These are phyloP conservation scores for Prolemur simus DNA, from an alignment of 2,113 vertebrate genomes.

Conservation along the genomic window DNA sequence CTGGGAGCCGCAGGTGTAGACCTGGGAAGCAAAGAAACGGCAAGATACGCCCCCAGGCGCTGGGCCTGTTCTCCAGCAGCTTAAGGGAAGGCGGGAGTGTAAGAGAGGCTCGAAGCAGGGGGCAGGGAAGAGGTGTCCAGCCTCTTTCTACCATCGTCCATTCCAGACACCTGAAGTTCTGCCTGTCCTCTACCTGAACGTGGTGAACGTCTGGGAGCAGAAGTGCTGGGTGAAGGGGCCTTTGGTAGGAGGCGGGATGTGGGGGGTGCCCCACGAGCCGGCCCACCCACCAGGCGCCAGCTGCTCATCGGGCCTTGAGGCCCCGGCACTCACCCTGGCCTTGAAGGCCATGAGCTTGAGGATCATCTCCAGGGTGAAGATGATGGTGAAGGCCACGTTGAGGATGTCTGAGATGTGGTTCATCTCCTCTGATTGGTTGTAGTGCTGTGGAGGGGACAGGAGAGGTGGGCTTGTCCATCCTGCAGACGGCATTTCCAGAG, in stretches of 20 bases:
- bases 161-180: neutral
- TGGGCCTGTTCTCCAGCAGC: neutral
- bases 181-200: neutral
- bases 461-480: neutral
- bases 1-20: accelerated
- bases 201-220: neutral
- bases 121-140: accelerated
- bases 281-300: no score
- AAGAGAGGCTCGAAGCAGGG: neutral
- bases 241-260: accelerated
- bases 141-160: accelerated
- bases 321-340: slow-evolving; percentile 87
- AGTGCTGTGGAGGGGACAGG: slow-evolving; percentile 86
- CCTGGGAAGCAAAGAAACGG: neutral
- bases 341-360: slow-evolving; percentile 98
- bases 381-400: slow-evolving; percentile 95
- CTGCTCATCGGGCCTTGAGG: accelerated
- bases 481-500: neutral
- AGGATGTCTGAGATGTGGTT: slow-evolving; percentile 94
- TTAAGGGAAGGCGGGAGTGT: accelerated
- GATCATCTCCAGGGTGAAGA: slow-evolving; percentile 97
- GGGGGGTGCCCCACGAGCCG: accelerated
- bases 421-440: slow-evolving; percentile 94
- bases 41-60: neutral
- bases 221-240: no score